Base-by-base conservation (phyloP, 2,797 vertebrate genomes). In the Microctenopoma stevenorrisi region DNA sequence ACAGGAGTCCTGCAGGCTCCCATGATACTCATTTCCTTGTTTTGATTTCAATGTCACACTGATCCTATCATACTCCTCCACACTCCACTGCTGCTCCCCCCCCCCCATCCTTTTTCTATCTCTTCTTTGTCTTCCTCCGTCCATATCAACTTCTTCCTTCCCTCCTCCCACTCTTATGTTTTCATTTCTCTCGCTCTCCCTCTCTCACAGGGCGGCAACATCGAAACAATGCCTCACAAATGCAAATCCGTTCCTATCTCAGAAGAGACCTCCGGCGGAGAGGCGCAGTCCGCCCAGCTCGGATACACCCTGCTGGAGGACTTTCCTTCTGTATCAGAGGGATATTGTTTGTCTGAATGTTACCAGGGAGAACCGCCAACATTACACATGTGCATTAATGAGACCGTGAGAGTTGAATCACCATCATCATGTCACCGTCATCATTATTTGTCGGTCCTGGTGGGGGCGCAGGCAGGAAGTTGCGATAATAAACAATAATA, bases 221-320 rank as follows among this genome's bases (percentile, higher is more conserved):
- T 88, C 88, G 82, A 91, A 90, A 90, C 91, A 76, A 83, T 85
- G 78, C 67, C 85, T 88, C 79, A 85, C 72, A 89, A 88, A 89
- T 88, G 88, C 83, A 90, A 91, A 91, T 87, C 70, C 68, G 28
- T 44, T 46, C 65, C 57, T 46, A 70, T 85, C 74, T 82, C 72
- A 68, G 74, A 85, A 66, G 68, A 88, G 74, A 87, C 76, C 81
- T 77, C 76, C 82, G 54, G 54, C 68, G 53, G 63, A 76, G 78
- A 72, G 67, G 68, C 52, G 26, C 67, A 79, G 53, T 71, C 49
- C 15, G 11, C 62, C 48, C 44, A 35, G 76, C 72, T 72, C 50
- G 52, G 22, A 78, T 51, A 53, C 12, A 70, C 30, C 26, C 58
- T 50, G 26, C 40, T 46, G 38, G 57, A 68, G 71, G 59, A 40